A percentile compares a stretch with the other conserved stretches of the same genome.
Conservation (phyloP, 2,797 vertebrate species). For the Rhodeus uyekii region DNA sequence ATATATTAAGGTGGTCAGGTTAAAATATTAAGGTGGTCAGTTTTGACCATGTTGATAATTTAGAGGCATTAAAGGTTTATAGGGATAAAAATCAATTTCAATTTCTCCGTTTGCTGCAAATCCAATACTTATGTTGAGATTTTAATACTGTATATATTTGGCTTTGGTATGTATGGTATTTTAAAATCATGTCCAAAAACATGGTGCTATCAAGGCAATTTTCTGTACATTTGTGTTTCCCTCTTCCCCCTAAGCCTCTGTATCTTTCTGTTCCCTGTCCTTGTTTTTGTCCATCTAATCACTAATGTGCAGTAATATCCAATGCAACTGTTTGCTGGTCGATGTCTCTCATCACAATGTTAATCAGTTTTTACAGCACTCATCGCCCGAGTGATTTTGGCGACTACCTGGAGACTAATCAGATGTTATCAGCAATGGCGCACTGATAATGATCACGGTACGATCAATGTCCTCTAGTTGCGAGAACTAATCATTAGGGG, state of each 20-base stretch:
- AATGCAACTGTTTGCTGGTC: slow-evolving; percentile 18
- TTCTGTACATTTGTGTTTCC: neutral
- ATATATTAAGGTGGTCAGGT: no score
- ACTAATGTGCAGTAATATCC: slow-evolving; percentile 32
- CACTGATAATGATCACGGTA: slow-evolving; percentile 29
- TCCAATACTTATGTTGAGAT: neutral
- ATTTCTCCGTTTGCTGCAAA: neutral
- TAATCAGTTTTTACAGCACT: slow-evolving; percentile 44
- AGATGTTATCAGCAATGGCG: slow-evolving; percentile 42
- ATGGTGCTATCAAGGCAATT: neutral
- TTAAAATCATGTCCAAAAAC: neutral
- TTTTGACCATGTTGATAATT: neutral
- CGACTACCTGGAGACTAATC: slow-evolving; percentile 38
- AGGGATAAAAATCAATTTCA: neutral
- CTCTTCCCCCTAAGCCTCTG: neutral
- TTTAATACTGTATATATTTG: neutral
- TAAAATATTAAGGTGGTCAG: no score
- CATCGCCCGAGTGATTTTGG: slow-evolving; percentile 17
- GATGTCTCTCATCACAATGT: slow-evolving; percentile 40
- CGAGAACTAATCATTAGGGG: slow-evolving; percentile 31
- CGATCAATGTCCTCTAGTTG: slow-evolving; percentile 37
- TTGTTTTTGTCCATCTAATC: slow-evolving; percentile 29
- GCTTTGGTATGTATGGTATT: neutral
- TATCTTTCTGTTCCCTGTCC: neutral
- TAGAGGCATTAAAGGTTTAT: neutral